Percentiles rank a stretch among this genome's conserved stretches.
Conservation (phyloP, 1,140 invertebrate genomes). For the Whitmania pigra region DNA sequence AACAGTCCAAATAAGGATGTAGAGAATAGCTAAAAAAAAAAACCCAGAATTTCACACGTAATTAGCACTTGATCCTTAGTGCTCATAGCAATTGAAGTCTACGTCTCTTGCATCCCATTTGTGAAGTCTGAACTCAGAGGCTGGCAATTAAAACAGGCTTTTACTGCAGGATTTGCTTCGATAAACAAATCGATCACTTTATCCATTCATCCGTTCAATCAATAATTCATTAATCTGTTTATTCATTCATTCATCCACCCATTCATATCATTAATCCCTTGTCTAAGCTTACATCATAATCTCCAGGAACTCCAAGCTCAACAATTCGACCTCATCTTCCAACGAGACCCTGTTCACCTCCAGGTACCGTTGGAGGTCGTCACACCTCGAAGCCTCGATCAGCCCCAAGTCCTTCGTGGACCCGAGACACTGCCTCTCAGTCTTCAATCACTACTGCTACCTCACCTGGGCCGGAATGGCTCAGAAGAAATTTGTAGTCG, state of each 20-base stretch:
- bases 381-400: not conserved
- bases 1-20: no score
- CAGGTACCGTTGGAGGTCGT: not conserved
- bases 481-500: no score
- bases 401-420: conserved; percentile 15
- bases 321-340: not conserved
- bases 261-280: not conserved
- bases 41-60: no score
- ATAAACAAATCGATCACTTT: not conserved
- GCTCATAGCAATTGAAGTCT: no score
- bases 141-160: no score
- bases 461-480: not conserved
- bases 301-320: not conserved
- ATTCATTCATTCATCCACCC: not conserved
- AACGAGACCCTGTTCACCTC: not conserved
- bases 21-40: no score
- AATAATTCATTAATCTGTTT: not conserved
- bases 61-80: no score
- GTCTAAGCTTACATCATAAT: not conserved
- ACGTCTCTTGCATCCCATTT: no score
- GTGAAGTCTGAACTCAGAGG: no score
- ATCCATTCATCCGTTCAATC: not conserved
- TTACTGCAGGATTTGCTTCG: no score
- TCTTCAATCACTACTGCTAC: conserved; percentile 14
- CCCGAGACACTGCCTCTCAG: conserved; percentile 11